A percentile compares a stretch with the other conserved stretches of the same genome.
phyloP scores from a whole-genome alignment of 2,113 vertebrate species.

The Geococcyx californianus region DNA sequence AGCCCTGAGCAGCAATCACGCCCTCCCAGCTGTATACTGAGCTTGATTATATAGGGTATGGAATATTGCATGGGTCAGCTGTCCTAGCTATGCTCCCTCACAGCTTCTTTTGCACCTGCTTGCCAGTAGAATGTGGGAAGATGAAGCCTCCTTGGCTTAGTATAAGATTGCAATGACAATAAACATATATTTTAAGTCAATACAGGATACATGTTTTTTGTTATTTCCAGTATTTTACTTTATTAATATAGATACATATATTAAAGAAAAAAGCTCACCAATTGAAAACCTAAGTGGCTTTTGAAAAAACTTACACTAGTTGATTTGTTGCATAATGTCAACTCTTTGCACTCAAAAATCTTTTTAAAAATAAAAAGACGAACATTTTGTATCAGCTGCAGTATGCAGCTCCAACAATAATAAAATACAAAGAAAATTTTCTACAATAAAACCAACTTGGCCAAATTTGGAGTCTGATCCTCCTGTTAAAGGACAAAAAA shows the following conservation, averaged over 20 bases:
- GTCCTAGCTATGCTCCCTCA: too few species aligned
- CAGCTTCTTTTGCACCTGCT: too few species aligned
- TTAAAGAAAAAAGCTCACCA: not conserved
- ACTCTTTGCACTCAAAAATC: not conserved
- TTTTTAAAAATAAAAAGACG: not conserved
- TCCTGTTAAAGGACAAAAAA: not conserved
- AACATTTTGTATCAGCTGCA: not conserved
- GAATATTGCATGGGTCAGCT: too few species aligned
- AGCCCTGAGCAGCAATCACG: too few species aligned
- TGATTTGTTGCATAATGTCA: not conserved
- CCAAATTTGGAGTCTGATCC: not conserved
- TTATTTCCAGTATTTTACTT: not conserved
- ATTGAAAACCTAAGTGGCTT: not conserved
- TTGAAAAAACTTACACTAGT: not conserved
- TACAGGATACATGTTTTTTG: not conserved
- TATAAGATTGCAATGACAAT: not conserved
- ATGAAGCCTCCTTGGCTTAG: too few species aligned
- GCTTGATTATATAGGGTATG: too few species aligned
- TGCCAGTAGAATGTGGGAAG: too few species aligned
- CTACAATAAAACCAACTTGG: not conserved
- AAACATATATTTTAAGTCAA: not conserved
- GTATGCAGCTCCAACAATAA: not conserved
- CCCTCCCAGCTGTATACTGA: too few species aligned
- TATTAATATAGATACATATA: not conserved
- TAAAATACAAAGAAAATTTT: not conserved